Conservation (phyloP, 2,797 vertebrate genomes). For the Arrhamphus sclerolepis region DNA sequence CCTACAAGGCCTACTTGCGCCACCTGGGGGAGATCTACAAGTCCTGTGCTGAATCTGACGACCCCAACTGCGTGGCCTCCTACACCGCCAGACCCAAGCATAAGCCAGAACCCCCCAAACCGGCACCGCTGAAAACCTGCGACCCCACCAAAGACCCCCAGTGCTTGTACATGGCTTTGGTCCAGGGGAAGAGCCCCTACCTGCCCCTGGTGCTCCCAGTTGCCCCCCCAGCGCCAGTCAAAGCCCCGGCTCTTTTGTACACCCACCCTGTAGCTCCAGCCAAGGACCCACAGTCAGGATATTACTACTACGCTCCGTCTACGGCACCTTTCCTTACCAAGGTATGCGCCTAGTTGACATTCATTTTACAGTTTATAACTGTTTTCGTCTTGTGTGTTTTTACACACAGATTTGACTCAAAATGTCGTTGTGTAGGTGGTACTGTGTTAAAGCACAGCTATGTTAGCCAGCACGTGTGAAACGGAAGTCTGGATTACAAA, state of each 20-base stretch:
- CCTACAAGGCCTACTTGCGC: conserved; percentile 80
- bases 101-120: conserved; percentile 71
- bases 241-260: conserved; percentile 58
- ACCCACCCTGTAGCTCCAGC: conserved; percentile 51
- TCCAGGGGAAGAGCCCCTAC: conserved; percentile 76
- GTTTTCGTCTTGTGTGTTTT: too few relatives aligned
- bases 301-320: conserved; percentile 74
- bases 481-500: too few relatives aligned
- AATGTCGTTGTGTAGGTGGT: too few relatives aligned
- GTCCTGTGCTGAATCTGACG: conserved; percentile 78
- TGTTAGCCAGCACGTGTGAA: too few relatives aligned
- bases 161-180: conserved; percentile 75
- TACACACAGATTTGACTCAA: too few relatives aligned
- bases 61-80: conserved; percentile 78
- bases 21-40: conserved; percentile 84
- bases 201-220: conserved; percentile 63
- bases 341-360: conserved; percentile 37
- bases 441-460: too few relatives aligned
- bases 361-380: too few relatives aligned
- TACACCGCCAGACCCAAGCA: conserved; percentile 67
- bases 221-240: conserved; percentile 57
- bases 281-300: conserved; percentile 66
- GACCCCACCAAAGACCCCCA: conserved; percentile 82
- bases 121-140: conserved; percentile 78
- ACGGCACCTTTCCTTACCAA: conserved; percentile 73